Conservation (phyloP, 2,113 vertebrate genomes). For the Oenanthe oenanthe region DNA sequence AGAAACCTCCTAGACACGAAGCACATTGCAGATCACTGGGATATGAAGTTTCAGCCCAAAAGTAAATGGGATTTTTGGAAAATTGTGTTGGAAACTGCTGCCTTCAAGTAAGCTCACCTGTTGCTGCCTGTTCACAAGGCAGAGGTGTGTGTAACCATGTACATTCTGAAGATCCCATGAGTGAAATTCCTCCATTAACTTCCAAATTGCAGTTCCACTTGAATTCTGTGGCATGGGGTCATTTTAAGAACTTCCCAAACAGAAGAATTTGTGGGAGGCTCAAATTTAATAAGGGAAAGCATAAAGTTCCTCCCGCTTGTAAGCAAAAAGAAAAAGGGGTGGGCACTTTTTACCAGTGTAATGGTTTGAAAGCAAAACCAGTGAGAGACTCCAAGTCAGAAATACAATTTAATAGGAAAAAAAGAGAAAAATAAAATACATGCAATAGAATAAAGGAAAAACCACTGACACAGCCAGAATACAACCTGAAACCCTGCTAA, state of each 20-base stretch:
- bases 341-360: not conserved
- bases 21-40: not conserved
- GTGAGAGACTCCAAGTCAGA: too few species aligned
- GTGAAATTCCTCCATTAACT: not conserved
- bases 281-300: not conserved
- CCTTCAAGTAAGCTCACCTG: not conserved
- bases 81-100: not conserved
- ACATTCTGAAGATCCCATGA: not conserved
- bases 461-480: too few species aligned
- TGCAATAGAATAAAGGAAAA: too few species aligned
- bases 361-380: too few species aligned
- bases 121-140: not conserved
- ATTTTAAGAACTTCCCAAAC: not conserved
- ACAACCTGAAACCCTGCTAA: too few species aligned
- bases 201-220: not conserved
- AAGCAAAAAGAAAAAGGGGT: not conserved
- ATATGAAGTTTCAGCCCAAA: not conserved
- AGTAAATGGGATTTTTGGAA: not conserved
- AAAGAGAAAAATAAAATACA: too few species aligned
- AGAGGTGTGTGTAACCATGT: not conserved
- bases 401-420: too few species aligned
- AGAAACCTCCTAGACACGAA: not conserved
- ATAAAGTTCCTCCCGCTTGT: not conserved
- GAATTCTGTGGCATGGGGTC: not conserved
- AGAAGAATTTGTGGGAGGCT: not conserved